These are phyloP conservation scores for Macrosiphum euphorbiae DNA, from an alignment of 2,888 invertebrate species.

Conservation along the genomic window DNA sequence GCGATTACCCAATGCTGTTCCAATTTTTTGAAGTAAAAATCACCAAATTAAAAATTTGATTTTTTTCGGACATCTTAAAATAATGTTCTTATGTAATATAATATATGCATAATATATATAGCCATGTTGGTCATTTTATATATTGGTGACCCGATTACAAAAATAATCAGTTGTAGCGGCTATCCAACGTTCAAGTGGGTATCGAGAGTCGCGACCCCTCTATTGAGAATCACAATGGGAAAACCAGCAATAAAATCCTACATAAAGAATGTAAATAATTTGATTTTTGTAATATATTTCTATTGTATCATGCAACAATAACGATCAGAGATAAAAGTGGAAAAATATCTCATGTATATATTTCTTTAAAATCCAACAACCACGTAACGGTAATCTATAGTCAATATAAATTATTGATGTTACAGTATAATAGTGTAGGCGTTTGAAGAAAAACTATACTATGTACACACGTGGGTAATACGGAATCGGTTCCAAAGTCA, in stretches of 20 bases:
- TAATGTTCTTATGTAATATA: not conserved
- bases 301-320: too few species aligned
- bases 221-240: not conserved
- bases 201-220: not conserved
- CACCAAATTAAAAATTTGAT: not conserved
- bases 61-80: not conserved
- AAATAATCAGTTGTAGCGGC: not conserved
- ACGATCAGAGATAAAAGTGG: too few species aligned
- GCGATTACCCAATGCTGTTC: not conserved
- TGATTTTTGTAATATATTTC: not conserved
- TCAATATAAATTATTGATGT: not conserved
- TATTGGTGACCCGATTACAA: not conserved
- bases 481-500: too few species aligned
- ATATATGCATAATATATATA: not conserved
- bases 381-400: not conserved
- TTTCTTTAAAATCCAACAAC: not conserved
- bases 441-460: not conserved
- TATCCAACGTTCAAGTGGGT: not conserved
- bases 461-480: not conserved
- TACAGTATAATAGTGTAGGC: not conserved
- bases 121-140: not conserved
- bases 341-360: not conserved
- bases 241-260: not conserved
- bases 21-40: not conserved
- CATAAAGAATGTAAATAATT: not conserved